Evolutionary conservation across 2,113 vertebrate genomes (phyloP).

Genomic region (Cryptomyrus ogoouensis): DNA sequence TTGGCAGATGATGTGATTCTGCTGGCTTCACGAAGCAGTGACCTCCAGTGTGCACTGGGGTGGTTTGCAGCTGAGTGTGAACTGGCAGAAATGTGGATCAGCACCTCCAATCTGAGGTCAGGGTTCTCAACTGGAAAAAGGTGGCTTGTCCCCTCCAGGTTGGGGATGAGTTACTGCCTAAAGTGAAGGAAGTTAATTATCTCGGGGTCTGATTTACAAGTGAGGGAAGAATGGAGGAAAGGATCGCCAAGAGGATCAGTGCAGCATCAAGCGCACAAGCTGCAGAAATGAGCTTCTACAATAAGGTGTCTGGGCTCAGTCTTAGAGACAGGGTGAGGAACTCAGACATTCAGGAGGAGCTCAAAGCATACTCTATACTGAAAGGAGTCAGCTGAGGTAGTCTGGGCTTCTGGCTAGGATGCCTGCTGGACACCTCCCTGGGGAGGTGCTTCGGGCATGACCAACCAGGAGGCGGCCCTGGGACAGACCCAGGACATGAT

Average conservation of each 20-base stretch:
- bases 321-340: neutral
- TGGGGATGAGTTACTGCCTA: neutral
- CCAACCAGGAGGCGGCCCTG: neutral
- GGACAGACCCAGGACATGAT: neutral
- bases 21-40: neutral
- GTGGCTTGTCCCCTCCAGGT: no score
- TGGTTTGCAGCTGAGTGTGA: neutral
- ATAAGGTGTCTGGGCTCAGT: neutral
- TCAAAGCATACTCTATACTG: neutral
- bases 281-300: neutral
- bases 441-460: neutral
- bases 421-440: neutral
- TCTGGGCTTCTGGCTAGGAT: neutral
- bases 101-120: neutral
- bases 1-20: neutral
- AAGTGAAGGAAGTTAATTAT: neutral
- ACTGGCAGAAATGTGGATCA: neutral
- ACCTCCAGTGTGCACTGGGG: neutral
- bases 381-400: neutral
- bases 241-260: neutral
- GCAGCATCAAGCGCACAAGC: neutral
- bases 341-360: neutral
- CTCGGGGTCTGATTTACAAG: neutral
- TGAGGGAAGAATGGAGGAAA: neutral
- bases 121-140: no score